Percentiles rank a stretch among this genome's conserved stretches.
These are phyloP conservation scores for Pycnomerus fuliginosus DNA, from an alignment of 2,888 invertebrate species.

Conservation along the genomic window DNA sequence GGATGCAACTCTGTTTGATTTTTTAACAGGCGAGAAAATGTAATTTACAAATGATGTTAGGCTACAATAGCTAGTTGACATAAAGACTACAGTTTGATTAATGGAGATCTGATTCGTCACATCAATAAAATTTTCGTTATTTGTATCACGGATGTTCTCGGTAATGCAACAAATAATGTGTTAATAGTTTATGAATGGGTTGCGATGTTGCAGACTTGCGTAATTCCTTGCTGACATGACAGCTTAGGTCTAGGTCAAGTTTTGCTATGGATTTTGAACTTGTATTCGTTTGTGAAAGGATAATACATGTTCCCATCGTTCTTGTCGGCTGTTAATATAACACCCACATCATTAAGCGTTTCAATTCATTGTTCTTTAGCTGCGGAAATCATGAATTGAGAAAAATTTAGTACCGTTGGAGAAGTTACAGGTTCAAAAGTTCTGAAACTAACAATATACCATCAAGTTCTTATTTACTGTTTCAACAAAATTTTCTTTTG, in stretches of 20 bases:
- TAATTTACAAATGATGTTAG: too few species aligned
- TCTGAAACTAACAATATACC: too few species aligned
- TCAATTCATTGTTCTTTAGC: too few species aligned
- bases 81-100: conserved; percentile 19
- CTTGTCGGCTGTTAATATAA: not conserved
- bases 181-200: conserved; percentile 17
- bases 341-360: too few species aligned
- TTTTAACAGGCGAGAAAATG: too few species aligned
- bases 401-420: too few species aligned
- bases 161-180: conserved; percentile 9
- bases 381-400: too few species aligned
- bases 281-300: conserved; percentile 10
- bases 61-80: conserved; percentile 6
- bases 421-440: too few species aligned
- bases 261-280: conserved; percentile 20
- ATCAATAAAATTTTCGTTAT: conserved; percentile 16
- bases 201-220: conserved; percentile 10
- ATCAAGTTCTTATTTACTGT: too few species aligned
- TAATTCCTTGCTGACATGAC: conserved; percentile 12
- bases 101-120: conserved; percentile 15
- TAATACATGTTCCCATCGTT: conserved; percentile 12
- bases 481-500: too few species aligned
- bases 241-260: conserved; percentile 19
- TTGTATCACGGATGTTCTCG: conserved; percentile 6
- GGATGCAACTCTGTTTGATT: too few species aligned